A percentile compares a stretch with the other conserved stretches of the same genome.
Evolutionary conservation across 2,113 vertebrate species (phyloP).

Genomic region (Oxygymnocypris stewartii): DNA sequence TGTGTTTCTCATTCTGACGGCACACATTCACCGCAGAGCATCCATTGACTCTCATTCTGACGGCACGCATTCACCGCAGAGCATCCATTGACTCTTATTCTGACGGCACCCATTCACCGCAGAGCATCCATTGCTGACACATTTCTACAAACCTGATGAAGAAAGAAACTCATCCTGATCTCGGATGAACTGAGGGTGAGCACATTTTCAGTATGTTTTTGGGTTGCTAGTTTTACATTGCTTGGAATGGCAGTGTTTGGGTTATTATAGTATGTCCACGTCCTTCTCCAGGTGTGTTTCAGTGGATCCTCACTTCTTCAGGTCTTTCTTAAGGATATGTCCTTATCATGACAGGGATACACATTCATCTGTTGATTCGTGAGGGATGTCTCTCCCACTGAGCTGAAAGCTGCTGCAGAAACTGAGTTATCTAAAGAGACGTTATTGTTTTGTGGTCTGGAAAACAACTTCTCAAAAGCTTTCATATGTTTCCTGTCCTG

Average conservation of each 20-base stretch:
- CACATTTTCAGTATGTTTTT: no score
- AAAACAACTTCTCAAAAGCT: conserved; percentile 65
- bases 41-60: no score
- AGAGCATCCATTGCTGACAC: no score
- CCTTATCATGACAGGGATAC: background rate
- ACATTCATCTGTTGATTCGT: background rate
- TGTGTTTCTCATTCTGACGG: no score
- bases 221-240: no score
- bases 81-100: no score
- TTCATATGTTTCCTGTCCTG: conserved; percentile 63
- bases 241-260: background rate
- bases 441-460: conserved; percentile 60
- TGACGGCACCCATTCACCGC: no score
- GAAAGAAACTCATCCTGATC: no score
- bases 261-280: background rate
- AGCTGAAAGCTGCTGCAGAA: conserved; percentile 40
- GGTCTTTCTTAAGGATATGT: background rate
- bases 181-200: no score
- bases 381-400: background rate
- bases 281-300: background rate
- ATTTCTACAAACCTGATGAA: no score
- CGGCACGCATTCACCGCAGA: no score
- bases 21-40: no score
- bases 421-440: conserved; percentile 44
- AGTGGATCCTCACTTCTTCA: background rate